Evolutionary conservation across 2,797 vertebrate genomes (phyloP).

Genomic region (Diglossa cyanea): DNA sequence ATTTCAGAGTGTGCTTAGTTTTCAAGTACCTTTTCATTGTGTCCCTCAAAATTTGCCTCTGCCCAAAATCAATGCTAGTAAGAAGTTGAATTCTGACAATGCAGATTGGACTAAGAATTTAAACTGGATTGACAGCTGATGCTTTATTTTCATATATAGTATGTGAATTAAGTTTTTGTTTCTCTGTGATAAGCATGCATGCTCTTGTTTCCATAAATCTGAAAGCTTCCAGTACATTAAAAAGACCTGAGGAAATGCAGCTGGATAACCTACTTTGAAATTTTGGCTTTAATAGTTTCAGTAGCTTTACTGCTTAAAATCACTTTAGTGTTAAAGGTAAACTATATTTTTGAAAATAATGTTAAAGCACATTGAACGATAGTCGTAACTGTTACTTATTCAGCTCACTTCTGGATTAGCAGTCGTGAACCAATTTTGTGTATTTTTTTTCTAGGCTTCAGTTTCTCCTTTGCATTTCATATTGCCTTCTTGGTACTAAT

Average conservation of each 20-base stretch:
- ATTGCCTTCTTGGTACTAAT: not conserved
- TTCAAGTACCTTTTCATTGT: not conserved
- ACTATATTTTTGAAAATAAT: not conserved
- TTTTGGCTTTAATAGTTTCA: not conserved
- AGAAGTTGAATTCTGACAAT: not conserved
- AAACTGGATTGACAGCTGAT: not conserved
- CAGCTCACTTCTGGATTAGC: not conserved
- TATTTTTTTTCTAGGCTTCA: not conserved
- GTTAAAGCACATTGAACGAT: not conserved
- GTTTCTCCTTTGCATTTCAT: not conserved
- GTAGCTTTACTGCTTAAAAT: not conserved
- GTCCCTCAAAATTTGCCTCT: not conserved
- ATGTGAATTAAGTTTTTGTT: not conserved
- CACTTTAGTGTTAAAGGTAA: not conserved
- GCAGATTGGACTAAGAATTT: not conserved
- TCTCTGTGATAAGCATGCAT: rapidly evolving
- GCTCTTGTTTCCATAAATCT: not conserved
- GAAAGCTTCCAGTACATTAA: not conserved
- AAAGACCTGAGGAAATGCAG: not conserved
- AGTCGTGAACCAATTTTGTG: not conserved
- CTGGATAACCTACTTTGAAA: not conserved
- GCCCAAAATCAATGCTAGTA: not conserved
- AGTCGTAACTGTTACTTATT: not conserved
- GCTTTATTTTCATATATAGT: not conserved
- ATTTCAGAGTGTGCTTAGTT: not conserved